These are phyloP conservation scores for Cyclina sinensis DNA, from an alignment of 1,140 invertebrate genomes.

Conservation along the genomic window DNA sequence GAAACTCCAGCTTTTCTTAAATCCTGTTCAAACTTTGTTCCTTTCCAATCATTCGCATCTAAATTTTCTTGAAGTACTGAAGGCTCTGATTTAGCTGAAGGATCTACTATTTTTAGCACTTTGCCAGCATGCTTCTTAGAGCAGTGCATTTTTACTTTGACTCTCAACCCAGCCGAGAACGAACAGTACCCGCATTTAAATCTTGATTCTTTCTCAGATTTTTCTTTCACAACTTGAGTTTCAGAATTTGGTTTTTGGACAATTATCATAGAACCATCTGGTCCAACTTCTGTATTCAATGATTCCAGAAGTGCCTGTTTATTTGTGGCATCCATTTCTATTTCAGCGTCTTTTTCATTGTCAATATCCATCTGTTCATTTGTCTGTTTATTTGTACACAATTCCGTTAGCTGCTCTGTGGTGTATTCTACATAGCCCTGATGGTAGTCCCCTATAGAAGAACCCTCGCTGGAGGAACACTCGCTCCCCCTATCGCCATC, in stretches of 20 bases:
- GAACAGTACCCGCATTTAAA: constrained; percentile 64
- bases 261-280: constrained; percentile 47
- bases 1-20: constrained; percentile 51
- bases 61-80: neutral
- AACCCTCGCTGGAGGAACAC: constrained; percentile 30
- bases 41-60: constrained; percentile 47
- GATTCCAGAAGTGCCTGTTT: neutral
- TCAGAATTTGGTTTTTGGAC: neutral
- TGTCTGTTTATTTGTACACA: constrained; percentile 10
- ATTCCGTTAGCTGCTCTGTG: constrained; percentile 30
- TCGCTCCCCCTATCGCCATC: neutral
- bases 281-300: constrained; percentile 10
- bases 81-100: neutral
- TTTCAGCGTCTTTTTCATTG: neutral
- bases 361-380: neutral
- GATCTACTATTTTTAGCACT: constrained; percentile 35
- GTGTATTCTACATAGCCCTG: constrained; percentile 57
- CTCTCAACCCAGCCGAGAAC: constrained; percentile 48
- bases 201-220: neutral
- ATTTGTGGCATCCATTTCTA: neutral
- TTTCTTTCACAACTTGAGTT: neutral
- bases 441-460: neutral
- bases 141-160: constrained; percentile 64
- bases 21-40: constrained; percentile 67
- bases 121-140: constrained; percentile 40